These are phyloP conservation scores for Catharus fuscescens DNA, from an alignment of 2,113 vertebrate species.

Conservation along the genomic window DNA sequence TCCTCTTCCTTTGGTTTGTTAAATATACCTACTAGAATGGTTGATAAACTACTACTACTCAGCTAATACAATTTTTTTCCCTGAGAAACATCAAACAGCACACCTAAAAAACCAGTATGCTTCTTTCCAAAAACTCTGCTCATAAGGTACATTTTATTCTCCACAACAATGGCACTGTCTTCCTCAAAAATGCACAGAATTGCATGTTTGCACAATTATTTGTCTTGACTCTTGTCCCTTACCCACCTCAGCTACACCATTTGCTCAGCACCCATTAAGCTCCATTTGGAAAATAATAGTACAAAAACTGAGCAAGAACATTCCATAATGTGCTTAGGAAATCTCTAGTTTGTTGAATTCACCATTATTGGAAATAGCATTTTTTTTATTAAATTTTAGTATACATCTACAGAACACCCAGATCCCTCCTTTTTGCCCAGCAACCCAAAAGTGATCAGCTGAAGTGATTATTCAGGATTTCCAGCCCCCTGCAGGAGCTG, in stretches of 20 bases:
- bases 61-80: background rate
- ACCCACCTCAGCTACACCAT: constrained; percentile 2
- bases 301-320: constrained; percentile 22
- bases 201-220: background rate
- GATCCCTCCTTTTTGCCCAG: background rate
- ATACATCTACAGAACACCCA: background rate
- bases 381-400: background rate
- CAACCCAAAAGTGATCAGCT: background rate
- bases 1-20: background rate
- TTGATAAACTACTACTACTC: background rate
- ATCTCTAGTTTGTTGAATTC: background rate
- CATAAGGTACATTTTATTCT: background rate
- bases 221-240: constrained; percentile 20
- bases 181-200: background rate
- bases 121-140: background rate
- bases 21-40: background rate
- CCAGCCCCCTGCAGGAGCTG: background rate
- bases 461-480: background rate
- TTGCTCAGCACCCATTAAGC: background rate
- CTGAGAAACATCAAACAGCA: background rate
- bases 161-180: background rate
- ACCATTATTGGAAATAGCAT: background rate
- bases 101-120: background rate
- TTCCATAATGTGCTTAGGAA: background rate
- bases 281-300: background rate